Percentiles rank a stretch among this genome's conserved stretches.
These are phyloP conservation scores for Machaerirhynchus nigripectus DNA, from an alignment of 2,113 vertebrate species.

Conservation along the genomic window DNA sequence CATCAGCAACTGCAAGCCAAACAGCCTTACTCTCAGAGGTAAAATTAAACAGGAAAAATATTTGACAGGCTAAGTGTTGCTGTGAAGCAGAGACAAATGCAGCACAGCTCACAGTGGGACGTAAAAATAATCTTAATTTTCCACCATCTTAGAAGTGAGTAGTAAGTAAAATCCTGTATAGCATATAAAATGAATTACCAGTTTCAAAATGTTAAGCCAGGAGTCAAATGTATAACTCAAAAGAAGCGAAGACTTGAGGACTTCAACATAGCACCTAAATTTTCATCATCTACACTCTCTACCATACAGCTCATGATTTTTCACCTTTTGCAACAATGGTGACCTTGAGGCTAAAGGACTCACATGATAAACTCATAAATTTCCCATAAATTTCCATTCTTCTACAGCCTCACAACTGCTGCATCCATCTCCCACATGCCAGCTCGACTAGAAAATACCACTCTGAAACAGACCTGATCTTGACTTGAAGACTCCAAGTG, in stretches of 20 bases:
- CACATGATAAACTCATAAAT: not conserved
- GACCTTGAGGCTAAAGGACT: not conserved
- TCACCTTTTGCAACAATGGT: not conserved
- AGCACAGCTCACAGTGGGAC: not conserved
- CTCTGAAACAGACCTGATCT: not conserved
- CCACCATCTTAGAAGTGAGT: not conserved
- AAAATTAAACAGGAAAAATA: not conserved
- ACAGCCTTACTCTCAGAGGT: not conserved
- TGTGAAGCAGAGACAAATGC: not conserved
- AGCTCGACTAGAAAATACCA: not conserved
- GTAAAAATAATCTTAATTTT: not conserved
- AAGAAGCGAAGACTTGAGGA: not conserved
- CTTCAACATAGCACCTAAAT: not conserved
- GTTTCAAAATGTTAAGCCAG: not conserved
- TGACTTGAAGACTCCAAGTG: not conserved
- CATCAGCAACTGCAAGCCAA: not conserved
- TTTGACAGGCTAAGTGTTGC: not conserved
- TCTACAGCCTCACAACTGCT: not conserved
- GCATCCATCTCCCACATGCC: not conserved
- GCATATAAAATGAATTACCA: not conserved
- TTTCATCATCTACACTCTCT: accelerated
- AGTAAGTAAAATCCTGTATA: not conserved
- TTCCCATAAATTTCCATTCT: no score
- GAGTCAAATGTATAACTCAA: not conserved
- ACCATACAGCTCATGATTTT: not conserved